Evolutionary conservation across 2,888 invertebrate genomes (phyloP), one percentile per base, ranked within the genome.

Genomic region (Labia minor): DNA sequence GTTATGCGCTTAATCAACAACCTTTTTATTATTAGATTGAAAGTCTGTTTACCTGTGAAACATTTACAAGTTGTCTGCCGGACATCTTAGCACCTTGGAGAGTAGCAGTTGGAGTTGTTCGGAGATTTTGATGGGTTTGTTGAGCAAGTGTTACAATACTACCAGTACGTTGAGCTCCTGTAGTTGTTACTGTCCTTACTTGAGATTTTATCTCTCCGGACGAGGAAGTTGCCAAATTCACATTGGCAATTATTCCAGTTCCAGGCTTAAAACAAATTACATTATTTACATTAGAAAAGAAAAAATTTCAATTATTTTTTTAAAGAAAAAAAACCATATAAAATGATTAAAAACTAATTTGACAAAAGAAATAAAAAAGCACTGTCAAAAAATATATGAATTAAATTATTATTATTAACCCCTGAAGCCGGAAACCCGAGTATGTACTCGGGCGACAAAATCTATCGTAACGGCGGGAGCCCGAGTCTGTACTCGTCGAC

Each of bases 31-130:
- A n/a, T n/a, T n/a, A n/a, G n/a, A n/a, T n/a, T n/a, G n/a, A n/a
- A n/a, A 16, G 4, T 49, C 6, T n/a, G 14, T 49, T 63, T 21
- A 63, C 63, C 63, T 63, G 63, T 14, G 63, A 63, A 63, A 63
- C 63, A 26, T 63, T 63, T 4, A 63, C 19, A n/a, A 63, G 26
- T 20, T 63, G 63, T 16, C 21, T 14, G 18, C 21, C 63, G 8
- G 21, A 19, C 2, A 63, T 11, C n/a, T 63, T 63, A 3, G 21
- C 63, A 20, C n/a, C 63, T 19, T 26, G 21, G 10, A 26, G n/a
- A 1, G 21, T 21, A n/a, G 63, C 21, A 11, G 21, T 21, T 16
- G 63, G 11, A n/a, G 16, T 16, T 21, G 63, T 14, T n/a, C 26
- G 63, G 8, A 26, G n/a, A 21, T 19, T 63, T n/a, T n/a, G 21